Conservation (phyloP, 2,113 vertebrate genomes). For the Phyllostomus discolor region DNA sequence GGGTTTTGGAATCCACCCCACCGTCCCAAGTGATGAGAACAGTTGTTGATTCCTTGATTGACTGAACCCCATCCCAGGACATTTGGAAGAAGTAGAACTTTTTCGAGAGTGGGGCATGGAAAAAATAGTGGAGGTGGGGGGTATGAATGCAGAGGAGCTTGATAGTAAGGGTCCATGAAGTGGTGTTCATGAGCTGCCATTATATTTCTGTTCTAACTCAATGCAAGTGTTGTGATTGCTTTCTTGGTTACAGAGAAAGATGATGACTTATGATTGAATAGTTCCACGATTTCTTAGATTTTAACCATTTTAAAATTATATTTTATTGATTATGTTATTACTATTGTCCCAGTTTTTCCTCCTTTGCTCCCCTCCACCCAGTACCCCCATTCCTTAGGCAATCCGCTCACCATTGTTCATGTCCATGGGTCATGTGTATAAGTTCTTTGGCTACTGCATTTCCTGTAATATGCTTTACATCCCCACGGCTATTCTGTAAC, state of each 20-base stretch:
- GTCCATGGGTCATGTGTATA: too few species aligned
- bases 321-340: too few species aligned
- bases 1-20: background rate
- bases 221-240: background rate
- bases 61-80: background rate
- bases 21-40: background rate
- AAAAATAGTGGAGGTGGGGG: background rate
- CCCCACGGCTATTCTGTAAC: too few species aligned
- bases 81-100: background rate
- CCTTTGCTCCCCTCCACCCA: too few species aligned
- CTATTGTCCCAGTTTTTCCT: too few species aligned
- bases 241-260: background rate
- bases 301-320: background rate
- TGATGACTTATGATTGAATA: background rate
- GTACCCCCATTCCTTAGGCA: too few species aligned
- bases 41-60: background rate
- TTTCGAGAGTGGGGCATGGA: background rate
- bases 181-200: background rate
- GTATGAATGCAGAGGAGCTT: background rate
- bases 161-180: background rate
- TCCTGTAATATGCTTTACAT: too few species aligned
- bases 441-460: too few species aligned
- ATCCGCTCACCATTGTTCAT: too few species aligned
- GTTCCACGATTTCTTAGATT: background rate
- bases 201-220: background rate